Evolutionary conservation across 2,888 invertebrate species (phyloP), one percentile per base, ranked within the genome.

Genomic region (Brenthis daphne): DNA sequence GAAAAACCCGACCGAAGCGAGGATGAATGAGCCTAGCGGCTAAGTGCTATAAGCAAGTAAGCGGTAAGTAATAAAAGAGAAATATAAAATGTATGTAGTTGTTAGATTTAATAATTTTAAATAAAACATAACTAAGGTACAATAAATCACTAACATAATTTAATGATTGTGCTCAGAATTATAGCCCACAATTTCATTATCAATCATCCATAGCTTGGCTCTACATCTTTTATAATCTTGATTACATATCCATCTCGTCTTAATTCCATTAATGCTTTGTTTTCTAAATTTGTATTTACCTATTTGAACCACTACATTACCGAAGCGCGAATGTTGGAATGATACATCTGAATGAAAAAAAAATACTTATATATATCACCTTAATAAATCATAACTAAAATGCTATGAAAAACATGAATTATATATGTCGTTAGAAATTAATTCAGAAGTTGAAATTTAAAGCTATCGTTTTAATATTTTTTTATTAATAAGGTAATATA

Each of bases 201-300:
- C 73, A 47, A 76, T 48, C 11, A 78, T 80, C 54, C 64, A 67
- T 0, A 80, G 24, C 20, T 63, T 73, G n/a, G 76, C 77, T 6
- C 71, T 69, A 51, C 76, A 77, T 4, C 77, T 74, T 3, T 14
- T 64, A 6, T 68, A 65, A 12, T 71, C 70, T 33, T 75, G 73
- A 53, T 74, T 74, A 64, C 79, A 79, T 13, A 77, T 71, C 82
- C 83, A 84, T 1, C 79, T 68, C 0, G 64, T 70, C 13, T 73
- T 76, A 2, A 69, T 65, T 1, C 82, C 83, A 1, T 48, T 74
- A 57, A 73, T 74, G 13, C 74, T 70, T 65, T 75, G 77, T 57
- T 76, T 82, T 56, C 79, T 80, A 65, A 79, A 85, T 57, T 81
- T 78, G 65, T 84, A 77, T 0, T 47, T 29, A 8, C 82, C 84